Evolutionary conservation across 2,888 invertebrate genomes (phyloP).

Genomic region (Lasiommata megera): DNA sequence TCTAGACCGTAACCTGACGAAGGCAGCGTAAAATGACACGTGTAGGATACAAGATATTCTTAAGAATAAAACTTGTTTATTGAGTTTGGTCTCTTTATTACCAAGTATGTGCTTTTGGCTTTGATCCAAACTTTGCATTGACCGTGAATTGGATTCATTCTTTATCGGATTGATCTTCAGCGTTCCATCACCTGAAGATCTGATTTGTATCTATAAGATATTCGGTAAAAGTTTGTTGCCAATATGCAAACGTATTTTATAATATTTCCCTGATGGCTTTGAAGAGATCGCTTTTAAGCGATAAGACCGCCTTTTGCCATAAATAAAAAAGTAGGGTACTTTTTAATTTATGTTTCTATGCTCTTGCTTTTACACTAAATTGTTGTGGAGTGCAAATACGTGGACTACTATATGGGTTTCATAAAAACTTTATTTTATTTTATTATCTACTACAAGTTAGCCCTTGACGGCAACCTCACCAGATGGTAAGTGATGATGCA

Average conservation of each 20-base stretch:
- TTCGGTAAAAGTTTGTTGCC: slow-evolving; percentile 6
- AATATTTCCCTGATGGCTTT: too few relatives aligned
- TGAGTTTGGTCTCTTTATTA: slow-evolving; percentile 29
- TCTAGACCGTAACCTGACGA: not conserved
- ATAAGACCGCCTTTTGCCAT: too few relatives aligned
- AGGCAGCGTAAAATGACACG: slow-evolving; percentile 11
- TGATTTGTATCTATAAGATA: slow-evolving; percentile 10
- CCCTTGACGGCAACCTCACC: too few relatives aligned
- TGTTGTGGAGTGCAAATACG: too few relatives aligned
- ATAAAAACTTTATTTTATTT: too few relatives aligned
- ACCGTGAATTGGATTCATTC: slow-evolving; percentile 27
- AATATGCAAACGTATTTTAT: slow-evolving; percentile 7
- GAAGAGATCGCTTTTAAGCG: too few relatives aligned
- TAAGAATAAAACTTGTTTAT: slow-evolving; percentile 23
- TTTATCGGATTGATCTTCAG: slow-evolving; percentile 23
- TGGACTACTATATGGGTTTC: too few relatives aligned
- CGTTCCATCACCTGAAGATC: slow-evolving; percentile 20
- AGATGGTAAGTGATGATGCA: too few relatives aligned
- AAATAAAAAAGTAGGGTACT: too few relatives aligned
- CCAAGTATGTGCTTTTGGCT: slow-evolving; percentile 22
- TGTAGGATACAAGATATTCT: slow-evolving; percentile 15
- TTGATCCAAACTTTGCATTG: slow-evolving; percentile 27
- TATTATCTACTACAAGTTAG: too few relatives aligned
- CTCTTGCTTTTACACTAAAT: too few relatives aligned
- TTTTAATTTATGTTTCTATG: too few relatives aligned